Conservation (phyloP, 2,797 vertebrate species). For the Fistularia commersonii region DNA sequence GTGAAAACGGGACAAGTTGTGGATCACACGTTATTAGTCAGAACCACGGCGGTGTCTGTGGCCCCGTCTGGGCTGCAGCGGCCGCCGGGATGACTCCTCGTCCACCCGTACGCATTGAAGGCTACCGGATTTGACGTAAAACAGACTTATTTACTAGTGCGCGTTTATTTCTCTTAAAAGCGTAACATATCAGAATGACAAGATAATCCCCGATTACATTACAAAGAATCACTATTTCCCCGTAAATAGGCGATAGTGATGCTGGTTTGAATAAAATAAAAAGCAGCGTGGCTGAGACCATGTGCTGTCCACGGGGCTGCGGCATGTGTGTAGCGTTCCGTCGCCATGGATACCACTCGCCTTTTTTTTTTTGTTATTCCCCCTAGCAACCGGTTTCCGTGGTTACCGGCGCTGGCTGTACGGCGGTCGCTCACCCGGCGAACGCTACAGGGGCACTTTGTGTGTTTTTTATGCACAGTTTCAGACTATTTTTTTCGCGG, state of each 20-base stretch:
- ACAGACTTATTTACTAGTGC: no score
- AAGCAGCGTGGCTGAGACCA: conserved; percentile 12
- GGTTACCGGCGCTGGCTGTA: conserved; percentile 64
- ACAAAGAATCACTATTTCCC: no score
- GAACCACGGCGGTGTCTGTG: conserved; percentile 72
- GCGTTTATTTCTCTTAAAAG: no score
- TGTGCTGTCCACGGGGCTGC: conserved; percentile 42
- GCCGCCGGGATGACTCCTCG: conserved; percentile 66
- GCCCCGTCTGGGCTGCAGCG: conserved; percentile 60
- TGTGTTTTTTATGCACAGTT: no score
- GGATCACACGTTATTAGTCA: conserved; percentile 77
- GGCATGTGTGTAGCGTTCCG: conserved; percentile 79
- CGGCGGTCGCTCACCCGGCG: conserved; percentile 64
- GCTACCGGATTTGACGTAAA: no score
- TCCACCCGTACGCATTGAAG: conserved; percentile 5
- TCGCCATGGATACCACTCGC: conserved; percentile 84
- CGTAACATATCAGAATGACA: no score
- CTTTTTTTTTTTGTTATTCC: conserved; percentile 86
- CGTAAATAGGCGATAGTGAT: no score
- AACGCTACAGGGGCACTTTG: conserved; percentile 7
- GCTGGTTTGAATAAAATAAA: no score
- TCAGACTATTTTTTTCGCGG: no score
- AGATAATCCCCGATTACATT: no score
- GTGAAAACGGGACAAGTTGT: conserved; percentile 44
- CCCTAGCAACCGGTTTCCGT: conserved; percentile 82